Percentiles rank a stretch among this genome's conserved stretches.
These are phyloP conservation scores for Folsomia manolachei DNA, from an alignment of 2,888 invertebrate genomes.

Conservation along the genomic window DNA sequence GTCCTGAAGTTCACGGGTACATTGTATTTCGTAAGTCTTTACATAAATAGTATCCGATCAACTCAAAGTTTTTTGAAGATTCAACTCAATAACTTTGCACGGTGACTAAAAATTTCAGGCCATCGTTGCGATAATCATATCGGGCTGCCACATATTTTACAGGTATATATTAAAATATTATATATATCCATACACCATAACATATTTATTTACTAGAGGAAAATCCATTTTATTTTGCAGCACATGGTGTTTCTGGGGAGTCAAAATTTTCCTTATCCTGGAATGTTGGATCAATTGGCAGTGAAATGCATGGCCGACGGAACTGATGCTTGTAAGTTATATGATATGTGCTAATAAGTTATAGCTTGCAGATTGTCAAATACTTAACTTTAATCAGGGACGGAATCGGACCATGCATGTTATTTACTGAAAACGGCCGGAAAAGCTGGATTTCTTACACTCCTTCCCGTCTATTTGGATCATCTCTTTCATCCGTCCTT, in stretches of 20 bases:
- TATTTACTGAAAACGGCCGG: conserved; percentile 26
- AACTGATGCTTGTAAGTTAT: conserved; percentile 15
- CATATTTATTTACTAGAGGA: conserved; percentile 22
- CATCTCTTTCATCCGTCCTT: conserved; percentile 29
- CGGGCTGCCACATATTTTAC: conserved; percentile 9
- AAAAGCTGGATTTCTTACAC: conserved; percentile 24
- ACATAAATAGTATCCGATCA: too few relatives aligned
- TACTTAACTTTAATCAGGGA: too few relatives aligned
- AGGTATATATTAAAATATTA: too few relatives aligned
- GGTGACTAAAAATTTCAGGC: not conserved
- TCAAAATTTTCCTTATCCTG: conserved; percentile 25
- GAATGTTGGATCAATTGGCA: conserved; percentile 24
- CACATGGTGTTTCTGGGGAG: conserved; percentile 34
- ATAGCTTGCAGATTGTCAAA: too few relatives aligned
- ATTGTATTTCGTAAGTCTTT: conserved; percentile 16
- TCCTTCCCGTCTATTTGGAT: conserved; percentile 32
- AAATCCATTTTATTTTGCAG: conserved; percentile 25
- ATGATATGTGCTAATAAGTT: too few relatives aligned
- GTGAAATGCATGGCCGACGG: conserved; percentile 22
- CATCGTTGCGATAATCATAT: not conserved
- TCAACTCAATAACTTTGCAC: too few relatives aligned
- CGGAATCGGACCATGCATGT: conserved; percentile 24
- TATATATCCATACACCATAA: too few relatives aligned
- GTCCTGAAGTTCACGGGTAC: conserved; percentile 25
- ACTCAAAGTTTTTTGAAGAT: too few relatives aligned